Evolutionary conservation across 2,113 vertebrate genomes (phyloP), one percentile per base, ranked within the genome.

Genomic region (Sinocyclocheilus anophthalmus): DNA sequence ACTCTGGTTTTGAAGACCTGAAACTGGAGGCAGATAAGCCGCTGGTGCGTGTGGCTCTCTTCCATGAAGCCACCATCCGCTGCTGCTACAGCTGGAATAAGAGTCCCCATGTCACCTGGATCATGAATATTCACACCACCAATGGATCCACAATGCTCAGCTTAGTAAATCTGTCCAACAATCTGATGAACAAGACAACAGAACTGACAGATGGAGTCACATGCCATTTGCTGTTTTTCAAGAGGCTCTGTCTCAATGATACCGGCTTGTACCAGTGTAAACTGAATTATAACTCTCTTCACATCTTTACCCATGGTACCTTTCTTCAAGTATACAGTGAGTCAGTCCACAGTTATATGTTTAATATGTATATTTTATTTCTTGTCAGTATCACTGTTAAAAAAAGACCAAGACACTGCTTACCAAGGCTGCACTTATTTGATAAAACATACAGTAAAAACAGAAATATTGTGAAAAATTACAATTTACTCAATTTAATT

Each of bases 301-400:
- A 12, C 26, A 0, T 0, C 0, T 0, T 0, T 0, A 86, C 93
- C 1, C 90, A 91, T 50, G 94, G 95, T 85, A 95, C 95, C 87
- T 95, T 88, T 88, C 88, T 96, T 83, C 92, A 91, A 10, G 92
- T 95, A 70, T 94, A 90, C 86, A 69, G 95, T 95, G 88, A 96
- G 95, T 73, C 0, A 18, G 6, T 77, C 20, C 63, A 82, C 13
- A 48, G 1, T 42, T 59, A 77, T 59, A 59, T 30, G 3, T 39
- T 59, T 14, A 61, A 39, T n/a, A 8, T 13, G 8, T 6, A 24
- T 22, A 7, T 76, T 13, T 48, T 79, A 24, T 63, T 63, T 80
- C 10, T 79, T 61, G 9, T 18, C 4, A 39, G 33, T 10, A 12
- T 30, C 9, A 37, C 5, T 2, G 5, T 30, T 2, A 30, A 30